These are phyloP conservation scores for Chlorops oryzae DNA, from an alignment of 1,140 invertebrate genomes.

Conservation along the genomic window DNA sequence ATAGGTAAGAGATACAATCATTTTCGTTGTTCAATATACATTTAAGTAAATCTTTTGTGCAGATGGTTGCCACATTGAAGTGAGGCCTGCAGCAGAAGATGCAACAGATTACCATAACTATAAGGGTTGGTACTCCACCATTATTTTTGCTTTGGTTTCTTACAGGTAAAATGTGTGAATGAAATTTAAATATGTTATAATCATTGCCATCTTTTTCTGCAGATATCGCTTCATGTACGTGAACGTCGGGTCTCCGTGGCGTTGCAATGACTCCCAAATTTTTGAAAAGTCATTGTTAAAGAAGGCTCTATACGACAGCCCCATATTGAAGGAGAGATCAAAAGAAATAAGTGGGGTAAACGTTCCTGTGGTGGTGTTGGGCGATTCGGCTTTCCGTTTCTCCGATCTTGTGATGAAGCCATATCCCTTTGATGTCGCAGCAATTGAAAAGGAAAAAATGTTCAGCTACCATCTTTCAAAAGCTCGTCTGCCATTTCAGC, in stretches of 20 bases:
- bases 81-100: not conserved
- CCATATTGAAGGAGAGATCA: not conserved
- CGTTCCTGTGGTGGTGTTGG: conserved; percentile 7
- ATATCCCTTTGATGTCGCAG: not conserved
- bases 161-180: conserved; percentile 7
- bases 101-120: conserved; percentile 10
- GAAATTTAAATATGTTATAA: not conserved
- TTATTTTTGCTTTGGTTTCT: conserved; percentile 8
- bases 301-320: not conserved
- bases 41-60: conserved; percentile 2
- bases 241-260: conserved; percentile 2
- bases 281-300: conserved; percentile 12
- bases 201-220: not conserved
- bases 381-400: conserved; percentile 8
- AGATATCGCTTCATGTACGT: conserved; percentile 11
- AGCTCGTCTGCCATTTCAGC: too few species aligned
- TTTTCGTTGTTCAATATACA: not conserved
- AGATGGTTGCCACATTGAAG: conserved; percentile 15
- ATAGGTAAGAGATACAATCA: conserved; percentile 4
- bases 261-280: conserved; percentile 6
- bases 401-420: conserved; percentile 7
- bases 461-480: conserved; percentile 10
- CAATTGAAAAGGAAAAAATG: not conserved
- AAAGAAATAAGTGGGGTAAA: not conserved
- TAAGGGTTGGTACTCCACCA: conserved; percentile 11